Evolutionary conservation across 1,140 invertebrate genomes (phyloP), one percentile per base, ranked within the genome.

Genomic region (Odontomachus brunneus): DNA sequence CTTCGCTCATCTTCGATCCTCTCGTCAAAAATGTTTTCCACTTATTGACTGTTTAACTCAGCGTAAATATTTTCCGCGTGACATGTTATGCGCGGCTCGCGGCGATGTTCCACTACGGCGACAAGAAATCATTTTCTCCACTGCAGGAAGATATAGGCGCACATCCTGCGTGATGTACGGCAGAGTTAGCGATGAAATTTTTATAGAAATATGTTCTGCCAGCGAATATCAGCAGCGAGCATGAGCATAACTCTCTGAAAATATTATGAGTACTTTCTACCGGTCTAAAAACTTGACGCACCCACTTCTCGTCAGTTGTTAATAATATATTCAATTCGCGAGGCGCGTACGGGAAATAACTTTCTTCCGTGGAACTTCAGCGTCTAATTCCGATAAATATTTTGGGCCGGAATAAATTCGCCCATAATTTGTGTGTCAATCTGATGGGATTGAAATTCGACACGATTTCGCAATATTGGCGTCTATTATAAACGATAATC

Each of bases 181-280:
- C 15, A n/a, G 4, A 62, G 59, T 22, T 75, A 51, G 12, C 80
- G 26, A 83, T 75, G 67, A 85, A 88, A 76, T 55, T 88, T 83
- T 72, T 33, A 67, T 78, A 62, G 29, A 38, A 57, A 73, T 71
- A 87, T 65, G 44, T 55, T 48, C 14, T 55, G 48, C 26, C 51
- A 60, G 67, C 17, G 63, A 26, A 33, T 53, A 78, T 85, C 87
- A 84, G 84, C 87, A 84, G 84, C 76, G 59, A 55, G 63, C 74
- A 44, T 53, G 17, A 24, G 24, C 71, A 14, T 72, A 88, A 88
- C 78, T 88, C 75, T 19, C 22, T 48, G 65, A 88, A 88, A 82
- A 88, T 80, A 71, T 78, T 55, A 48, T 22, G 24, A 19, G 29
- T 75, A 83, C 33, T 75, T 83, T 62, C 33, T 38, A 24, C 19